Base-by-base conservation (phyloP, 1,140 invertebrate species). In the Coenobita brevimanus region DNA sequence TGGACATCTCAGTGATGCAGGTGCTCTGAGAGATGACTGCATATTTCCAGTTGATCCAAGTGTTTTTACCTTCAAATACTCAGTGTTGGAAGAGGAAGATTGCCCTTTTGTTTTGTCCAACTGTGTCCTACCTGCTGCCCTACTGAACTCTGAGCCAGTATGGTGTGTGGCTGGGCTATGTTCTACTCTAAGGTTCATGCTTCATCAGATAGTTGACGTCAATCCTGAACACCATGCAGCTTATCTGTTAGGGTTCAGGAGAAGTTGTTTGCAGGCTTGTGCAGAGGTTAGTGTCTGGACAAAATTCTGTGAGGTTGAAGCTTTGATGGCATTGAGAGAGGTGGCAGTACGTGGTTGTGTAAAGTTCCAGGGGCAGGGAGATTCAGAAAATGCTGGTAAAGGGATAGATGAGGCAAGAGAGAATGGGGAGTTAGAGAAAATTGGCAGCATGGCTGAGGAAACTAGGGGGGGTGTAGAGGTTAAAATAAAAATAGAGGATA, bases 231-330 rank as follows among this genome's bases (percentile, higher is more conserved):
- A 79, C 30, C 36, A 81, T 54, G 27, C 54, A 15, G 33, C 27
- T 54, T 54, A 54, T 3, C 89, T 93, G 80, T 92, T 97, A 24
- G 96, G 97, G 2, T 97, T 97, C 91, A 94, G 95, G 67, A 60
- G 82, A 38, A 83, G 90, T n/a, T 97, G 97, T 92, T 93, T 98
- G 1, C 93, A 96, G 88, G 96, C 96, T 13, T 97, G 96, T 90
- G 95, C 96, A 21, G 97, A 98, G 93, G 94, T 95, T 1, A 98
- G 97, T 8, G 93, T 96, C 38, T 98, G 97, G 97, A 98, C 97
- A 0, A 96, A 96, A 91, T 97, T 97, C 92, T 98, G 97, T 94
- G 97, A 99, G 94, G 94, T 97, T 27, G 96, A 97, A 92, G 93
- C 97, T 21, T 93, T 95, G 46, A 92, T 92, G 30, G 94, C 94